Evolutionary conservation across 2,113 vertebrate genomes (phyloP), one percentile per base, ranked within the genome.

Genomic region (Delphinus delphis): DNA sequence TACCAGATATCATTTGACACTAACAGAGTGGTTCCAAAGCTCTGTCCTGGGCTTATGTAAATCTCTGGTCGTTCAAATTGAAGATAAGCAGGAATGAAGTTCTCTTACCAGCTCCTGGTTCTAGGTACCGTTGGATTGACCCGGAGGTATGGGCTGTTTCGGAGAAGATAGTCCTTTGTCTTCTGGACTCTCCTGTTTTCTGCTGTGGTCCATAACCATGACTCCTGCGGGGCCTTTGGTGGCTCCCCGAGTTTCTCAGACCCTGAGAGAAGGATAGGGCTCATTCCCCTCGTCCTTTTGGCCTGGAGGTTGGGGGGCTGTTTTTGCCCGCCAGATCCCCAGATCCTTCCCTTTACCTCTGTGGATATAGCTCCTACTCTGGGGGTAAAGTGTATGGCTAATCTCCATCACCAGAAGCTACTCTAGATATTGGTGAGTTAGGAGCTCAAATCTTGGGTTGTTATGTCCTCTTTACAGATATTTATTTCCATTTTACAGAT

Each of bases 161-260:
- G 68, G 44, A 83, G 33, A 88, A 80, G 71, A n/a, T 8, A 65
- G 36, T 67, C 11, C 18, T 60, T 58, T 80, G 77, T 41, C 68
- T 73, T 44, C 87, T 92, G 47, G 25, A 17, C 67, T 60, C 28
- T 74, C 33, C 9, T 58, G 3, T 26, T 3, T 3, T 18, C 18
- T 25, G 38, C 31, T 63, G 1, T 14, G 1, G 47, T 44, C 12
- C 21, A 76, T 58, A 15, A 25, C 1, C 12, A 38, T 53, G 50
- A 77, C 3, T 28, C 3, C 3, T 36, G 4, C 0, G 18, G 4
- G 3, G 8, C 6, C 28, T 77, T 67, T 26, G 8, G 9, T 50
- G 50, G 4, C 38, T 86, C 36, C 18, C 38, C 1, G 0, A 41
- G 21, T n/a, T 0, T 79, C 11, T 36, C 47, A 70, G 41, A 26